Conservation (phyloP, 1,140 invertebrate species). For the Ostrea denselamellosa region DNA sequence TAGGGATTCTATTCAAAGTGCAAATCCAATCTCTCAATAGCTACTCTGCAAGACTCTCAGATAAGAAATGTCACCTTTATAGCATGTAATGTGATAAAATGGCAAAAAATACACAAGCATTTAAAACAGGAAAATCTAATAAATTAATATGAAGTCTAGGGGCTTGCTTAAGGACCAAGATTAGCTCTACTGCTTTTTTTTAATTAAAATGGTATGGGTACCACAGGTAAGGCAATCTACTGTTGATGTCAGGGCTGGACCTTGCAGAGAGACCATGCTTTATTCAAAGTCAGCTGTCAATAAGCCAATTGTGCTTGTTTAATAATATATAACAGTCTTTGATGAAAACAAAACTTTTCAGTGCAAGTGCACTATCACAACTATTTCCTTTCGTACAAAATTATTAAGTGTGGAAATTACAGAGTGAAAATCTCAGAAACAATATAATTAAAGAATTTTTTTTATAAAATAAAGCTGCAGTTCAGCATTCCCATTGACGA, state of each 20-base stretch:
- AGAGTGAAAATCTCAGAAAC: background rate
- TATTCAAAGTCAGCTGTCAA: constrained; percentile 28
- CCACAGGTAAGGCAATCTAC: constrained; percentile 4
- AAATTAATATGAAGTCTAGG: constrained; percentile 23
- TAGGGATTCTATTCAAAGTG: constrained; percentile 22
- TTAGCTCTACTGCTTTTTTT: constrained; percentile 17
- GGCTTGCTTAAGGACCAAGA: constrained; percentile 24
- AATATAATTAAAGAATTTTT: background rate
- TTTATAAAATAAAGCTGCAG: background rate
- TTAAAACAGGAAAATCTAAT: constrained; percentile 30
- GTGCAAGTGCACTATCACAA: background rate
- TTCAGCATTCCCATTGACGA: background rate
- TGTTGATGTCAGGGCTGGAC: background rate
- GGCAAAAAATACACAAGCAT: constrained; percentile 13
- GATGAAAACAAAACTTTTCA: background rate
- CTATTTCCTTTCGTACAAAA: no score
- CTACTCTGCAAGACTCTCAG: constrained; percentile 11
- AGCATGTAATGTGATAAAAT: constrained; percentile 29
- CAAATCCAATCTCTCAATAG: constrained; percentile 29
- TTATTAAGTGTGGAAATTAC: no score
- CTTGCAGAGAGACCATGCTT: background rate
- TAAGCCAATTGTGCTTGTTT: constrained; percentile 5
- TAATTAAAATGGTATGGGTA: constrained; percentile 36
- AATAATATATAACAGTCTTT: constrained; percentile 6
- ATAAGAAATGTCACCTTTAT: constrained; percentile 30